Evolutionary conservation across 2,888 invertebrate species (phyloP), one percentile per base, ranked within the genome.

Genomic region (Malthinus flaveolus): DNA sequence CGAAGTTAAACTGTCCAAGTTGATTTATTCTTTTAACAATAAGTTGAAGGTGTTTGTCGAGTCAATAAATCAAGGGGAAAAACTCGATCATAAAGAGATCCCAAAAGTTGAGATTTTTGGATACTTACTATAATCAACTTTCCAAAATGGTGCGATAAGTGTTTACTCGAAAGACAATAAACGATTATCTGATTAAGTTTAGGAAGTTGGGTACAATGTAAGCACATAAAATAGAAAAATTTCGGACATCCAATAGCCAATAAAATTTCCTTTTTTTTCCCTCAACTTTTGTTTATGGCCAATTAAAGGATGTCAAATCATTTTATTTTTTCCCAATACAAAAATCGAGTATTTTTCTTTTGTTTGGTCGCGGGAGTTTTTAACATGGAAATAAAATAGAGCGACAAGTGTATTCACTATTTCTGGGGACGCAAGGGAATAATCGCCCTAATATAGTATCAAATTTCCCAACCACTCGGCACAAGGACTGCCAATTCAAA

Each of bases 181-280:
- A 52, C 23, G 45, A 34, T 36, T 52, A 52, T 52, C 52, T 52
- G 52, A 52, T 52, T 52, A 34, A 52, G 45, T 52, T 52, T 46
- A 13, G 13, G 45, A 32, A 52, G 44, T 52, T 46, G 10, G 31
- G 45, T 45, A 52, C 35, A 52, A n/a, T 33, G 36, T 46, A 52
- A 46, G 46, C 52, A 52, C 46, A 52, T 52, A 52, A 52, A 52
- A 45, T 46, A 36, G 45, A 44, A 45, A 52, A 52, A 52, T 52
- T 52, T 52, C 45, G 36, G 45, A 35, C 45, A 35, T 52, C 32
- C 36, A 35, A 51, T 52, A 44, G 31, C 45, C 35, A 52, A 52
- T 52, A 52, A 52, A 52, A 52, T 12, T 45, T 34, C 36, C 31
- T 33, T 11, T 34, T 33, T n/a, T 23, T 23, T 5, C 23, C 23